These are phyloP conservation scores for Oscarella lobularis DNA, from an alignment of 37 sponge, comb jelly and placozoan genomes.

Conservation along the genomic window DNA sequence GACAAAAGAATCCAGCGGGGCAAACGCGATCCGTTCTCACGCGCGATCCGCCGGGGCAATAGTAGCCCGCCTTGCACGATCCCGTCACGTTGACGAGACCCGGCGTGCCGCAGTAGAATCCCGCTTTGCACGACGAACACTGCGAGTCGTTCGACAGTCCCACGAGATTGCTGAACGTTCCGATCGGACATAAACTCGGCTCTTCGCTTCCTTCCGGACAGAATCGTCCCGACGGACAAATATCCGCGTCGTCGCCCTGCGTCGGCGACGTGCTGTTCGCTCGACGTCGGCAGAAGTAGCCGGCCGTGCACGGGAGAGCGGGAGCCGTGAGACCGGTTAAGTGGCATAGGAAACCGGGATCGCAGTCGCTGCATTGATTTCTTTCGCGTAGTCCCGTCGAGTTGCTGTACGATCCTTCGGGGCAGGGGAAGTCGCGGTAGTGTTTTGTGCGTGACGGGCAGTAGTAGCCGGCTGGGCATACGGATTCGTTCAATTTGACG, in stretches of 20 bases:
- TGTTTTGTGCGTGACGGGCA: neutral
- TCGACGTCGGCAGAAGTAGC: slow-evolving; percentile 18
- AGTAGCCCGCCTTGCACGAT: slow-evolving; percentile 20
- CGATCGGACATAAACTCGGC: slow-evolving; percentile 16
- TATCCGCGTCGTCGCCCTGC: slow-evolving; percentile 8
- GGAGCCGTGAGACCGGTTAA: neutral
- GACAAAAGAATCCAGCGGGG: slow-evolving; percentile 16
- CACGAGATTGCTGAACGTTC: neutral
- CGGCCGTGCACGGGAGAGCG: slow-evolving; percentile 8
- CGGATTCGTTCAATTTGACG: neutral
- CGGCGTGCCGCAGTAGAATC: slow-evolving; percentile 14
- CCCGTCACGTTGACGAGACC: neutral
- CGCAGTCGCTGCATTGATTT: neutral
- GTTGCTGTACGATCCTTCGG: slow-evolving; percentile 2
- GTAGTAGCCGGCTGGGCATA: neutral
- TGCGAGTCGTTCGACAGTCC: neutral
- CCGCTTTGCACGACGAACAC: slow-evolving; percentile 16
- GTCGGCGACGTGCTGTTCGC: neutral
- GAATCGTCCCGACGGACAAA: slow-evolving; percentile 6
- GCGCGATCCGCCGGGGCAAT: slow-evolving; percentile 10
- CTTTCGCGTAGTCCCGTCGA: neutral
- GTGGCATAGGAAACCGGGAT: slow-evolving; percentile 15
- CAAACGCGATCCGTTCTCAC: slow-evolving; percentile 7
- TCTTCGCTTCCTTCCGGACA: slow-evolving; percentile 9
- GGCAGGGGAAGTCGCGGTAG: neutral